These are phyloP conservation scores for Pseudotriccus pelzelni DNA, from an alignment of 2,797 vertebrate species.

Conservation along the genomic window DNA sequence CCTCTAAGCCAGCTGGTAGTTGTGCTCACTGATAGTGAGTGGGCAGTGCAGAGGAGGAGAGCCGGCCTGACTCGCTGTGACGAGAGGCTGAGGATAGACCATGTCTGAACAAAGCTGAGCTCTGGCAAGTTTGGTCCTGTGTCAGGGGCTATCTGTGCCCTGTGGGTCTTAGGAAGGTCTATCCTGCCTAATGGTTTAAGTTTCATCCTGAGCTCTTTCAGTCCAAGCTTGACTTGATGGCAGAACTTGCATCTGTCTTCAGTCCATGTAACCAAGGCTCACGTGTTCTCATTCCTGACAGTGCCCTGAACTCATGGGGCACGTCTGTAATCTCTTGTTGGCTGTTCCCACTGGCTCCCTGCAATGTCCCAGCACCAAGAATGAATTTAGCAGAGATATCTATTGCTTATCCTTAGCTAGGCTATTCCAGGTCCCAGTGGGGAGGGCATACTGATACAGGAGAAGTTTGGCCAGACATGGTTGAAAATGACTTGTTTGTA, in stretches of 20 bases:
- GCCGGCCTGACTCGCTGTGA: fast-evolving
- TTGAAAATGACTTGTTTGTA: neutral
- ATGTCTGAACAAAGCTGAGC: neutral
- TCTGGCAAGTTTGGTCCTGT: neutral
- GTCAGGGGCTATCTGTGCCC: neutral
- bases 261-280: neutral
- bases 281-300: neutral
- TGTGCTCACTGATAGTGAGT: neutral
- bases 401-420: neutral
- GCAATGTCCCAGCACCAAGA: neutral
- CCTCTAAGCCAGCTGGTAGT: neutral
- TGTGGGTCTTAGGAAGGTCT: neutral
- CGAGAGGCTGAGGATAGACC: neutral
- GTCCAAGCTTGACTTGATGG: neutral
- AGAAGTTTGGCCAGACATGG: neutral
- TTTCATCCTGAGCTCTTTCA: neutral
- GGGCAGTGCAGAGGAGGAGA: neutral
- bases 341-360: neutral
- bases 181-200: neutral
- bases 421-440: neutral
- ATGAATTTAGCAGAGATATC: neutral
- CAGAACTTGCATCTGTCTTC: neutral
- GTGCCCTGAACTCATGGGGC: neutral
- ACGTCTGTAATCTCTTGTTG: neutral
- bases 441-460: neutral